Evolutionary conservation across 2,888 invertebrate genomes (phyloP), one percentile per base, ranked within the genome.

Genomic region (Coronaproctus castanopsis): DNA sequence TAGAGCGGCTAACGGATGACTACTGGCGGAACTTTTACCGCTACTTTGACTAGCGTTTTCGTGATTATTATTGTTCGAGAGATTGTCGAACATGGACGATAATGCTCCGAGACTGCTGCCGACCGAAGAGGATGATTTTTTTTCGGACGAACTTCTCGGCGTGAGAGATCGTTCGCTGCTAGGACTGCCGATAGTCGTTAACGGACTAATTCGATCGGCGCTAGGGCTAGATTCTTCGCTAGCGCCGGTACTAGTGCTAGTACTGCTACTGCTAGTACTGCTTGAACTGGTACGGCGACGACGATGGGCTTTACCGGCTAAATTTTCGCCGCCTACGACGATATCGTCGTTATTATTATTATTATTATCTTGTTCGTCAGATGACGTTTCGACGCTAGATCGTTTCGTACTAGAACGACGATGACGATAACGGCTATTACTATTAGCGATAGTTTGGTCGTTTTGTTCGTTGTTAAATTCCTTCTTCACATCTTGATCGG

Each of bases 1-100:
- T 59, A 96, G 75, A 1, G 93, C 93, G 21, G 93, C 92, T 66
- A 96, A 73, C 3, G 96, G 96, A 73, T 96, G 92, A 67, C 90
- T 84, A 62, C 82, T 82, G 14, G 80, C 77, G 52, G 82, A 81
- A 1, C 79, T 78, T 3, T 79, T 77, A 61, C 78, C 74, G 14
- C 79, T 77, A 58, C 76, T 74, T 60, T 66, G 63, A 1, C 58
- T 61, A n/a, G 63, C 66, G n/a, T 63, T 21, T 68, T 65, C 24
- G 66, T 65, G n/a, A 69, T 67, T 19, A 24, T 54, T 54, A 1
- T 55, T 52, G 18, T 56, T 56, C 36, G 85, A 85, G 57, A 90
- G 73, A 69, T 80, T 89, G 71, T 90, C 88, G 69, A 89, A 90
- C 90, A 90, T 90, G 21, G 88, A 88, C 21, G 88, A 88, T 2